phyloP scores from a whole-genome alignment of 2,888 invertebrate genomes.

The Drosophila demipolita region DNA sequence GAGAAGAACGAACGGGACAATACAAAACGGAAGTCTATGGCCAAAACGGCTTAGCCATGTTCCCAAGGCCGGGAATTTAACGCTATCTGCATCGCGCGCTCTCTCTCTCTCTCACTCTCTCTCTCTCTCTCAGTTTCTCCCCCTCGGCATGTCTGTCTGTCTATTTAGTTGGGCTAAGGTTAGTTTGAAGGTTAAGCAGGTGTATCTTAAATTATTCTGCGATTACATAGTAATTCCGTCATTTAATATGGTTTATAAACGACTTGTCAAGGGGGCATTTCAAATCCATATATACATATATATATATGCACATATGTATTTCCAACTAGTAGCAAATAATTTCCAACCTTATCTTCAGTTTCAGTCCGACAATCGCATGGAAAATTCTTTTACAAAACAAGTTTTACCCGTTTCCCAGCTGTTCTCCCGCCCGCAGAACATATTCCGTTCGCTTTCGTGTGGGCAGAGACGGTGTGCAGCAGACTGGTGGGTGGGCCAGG shows the following conservation, averaged over 20 bases:
- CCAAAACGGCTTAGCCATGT: conserved; percentile 50
- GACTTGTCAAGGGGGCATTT: conserved; percentile 57
- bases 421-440: conserved; percentile 24
- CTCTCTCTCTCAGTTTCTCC: background rate
- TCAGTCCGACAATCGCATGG: conserved; percentile 60
- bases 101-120: background rate
- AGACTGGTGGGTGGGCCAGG: background rate
- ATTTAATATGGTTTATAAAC: conserved; percentile 42
- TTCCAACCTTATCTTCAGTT: conserved; percentile 57
- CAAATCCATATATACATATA: conserved; percentile 36
- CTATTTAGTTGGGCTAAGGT: conserved; percentile 1
- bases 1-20: conserved; percentile 3
- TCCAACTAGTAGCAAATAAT: conserved; percentile 40
- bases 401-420: conserved; percentile 72
- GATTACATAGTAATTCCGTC: conserved; percentile 26
- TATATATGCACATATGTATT: conserved; percentile 16
- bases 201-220: conserved; percentile 41
- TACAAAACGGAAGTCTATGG: conserved; percentile 65
- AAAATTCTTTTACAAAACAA: conserved; percentile 76
- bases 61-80: conserved; percentile 25
- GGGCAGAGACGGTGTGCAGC: conserved; percentile 9
- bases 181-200: conserved; percentile 53
- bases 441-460: conserved; percentile 13
- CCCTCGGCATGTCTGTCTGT: background rate
- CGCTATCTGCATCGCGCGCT: background rate